Conservation (phyloP, 2,797 vertebrate species). For the Mastacembelus armatus region DNA sequence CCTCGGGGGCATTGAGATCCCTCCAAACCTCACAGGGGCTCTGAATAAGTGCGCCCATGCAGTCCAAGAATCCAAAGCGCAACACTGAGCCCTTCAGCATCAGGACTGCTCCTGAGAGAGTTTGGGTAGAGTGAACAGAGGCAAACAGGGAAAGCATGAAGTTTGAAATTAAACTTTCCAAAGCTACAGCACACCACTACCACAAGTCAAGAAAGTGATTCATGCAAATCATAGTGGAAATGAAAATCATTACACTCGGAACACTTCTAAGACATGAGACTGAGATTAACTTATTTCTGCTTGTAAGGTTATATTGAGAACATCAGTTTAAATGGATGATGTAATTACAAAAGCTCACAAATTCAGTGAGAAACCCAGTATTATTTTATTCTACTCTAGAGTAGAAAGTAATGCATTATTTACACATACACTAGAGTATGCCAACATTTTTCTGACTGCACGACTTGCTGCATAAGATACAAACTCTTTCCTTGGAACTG, state of each 20-base stretch:
- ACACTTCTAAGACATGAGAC: no score
- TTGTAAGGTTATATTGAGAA: not conserved
- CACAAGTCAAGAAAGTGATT: not conserved
- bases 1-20: slow-evolving; percentile 88
- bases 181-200: not conserved
- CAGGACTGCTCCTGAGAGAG: slow-evolving; percentile 86
- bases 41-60: slow-evolving; percentile 87
- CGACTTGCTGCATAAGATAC: not conserved
- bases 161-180: not conserved
- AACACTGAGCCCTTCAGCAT: slow-evolving; percentile 94
- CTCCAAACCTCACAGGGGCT: slow-evolving; percentile 94
- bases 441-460: not conserved
- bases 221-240: not conserved
- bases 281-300: not conserved
- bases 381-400: not conserved
- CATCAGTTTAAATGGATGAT: not conserved
- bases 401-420: not conserved
- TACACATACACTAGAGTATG: not conserved
- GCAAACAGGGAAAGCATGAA: not conserved
- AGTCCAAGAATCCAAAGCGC: slow-evolving; percentile 92
- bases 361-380: not conserved
- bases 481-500: not conserved
- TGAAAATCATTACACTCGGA: not conserved
- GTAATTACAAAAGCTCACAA: not conserved
- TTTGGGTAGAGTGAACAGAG: slow-evolving; percentile 12